A percentile compares a stretch with the other conserved stretches of the same genome.
These are phyloP conservation scores for Corythaixoides concolor DNA, from an alignment of 2,113 vertebrate species.

Conservation along the genomic window DNA sequence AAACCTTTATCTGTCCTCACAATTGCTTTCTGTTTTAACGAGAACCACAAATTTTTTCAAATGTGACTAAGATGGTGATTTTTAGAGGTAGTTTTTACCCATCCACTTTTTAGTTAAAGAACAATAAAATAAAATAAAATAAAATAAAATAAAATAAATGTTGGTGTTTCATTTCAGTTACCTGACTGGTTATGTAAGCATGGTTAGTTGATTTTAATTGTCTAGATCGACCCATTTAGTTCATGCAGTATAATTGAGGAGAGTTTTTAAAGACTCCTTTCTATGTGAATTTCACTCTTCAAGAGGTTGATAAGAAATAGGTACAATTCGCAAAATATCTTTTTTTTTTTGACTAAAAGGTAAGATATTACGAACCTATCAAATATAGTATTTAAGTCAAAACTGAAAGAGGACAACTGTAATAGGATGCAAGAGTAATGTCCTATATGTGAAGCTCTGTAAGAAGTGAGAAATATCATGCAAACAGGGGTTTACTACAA, in stretches of 20 bases:
- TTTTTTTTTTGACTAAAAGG: neutral
- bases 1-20: neutral
- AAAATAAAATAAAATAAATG: neutral
- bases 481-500: neutral
- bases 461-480: neutral
- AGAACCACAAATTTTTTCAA: neutral
- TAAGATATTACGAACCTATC: neutral
- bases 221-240: neutral
- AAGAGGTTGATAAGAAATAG: neutral
- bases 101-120: neutral
- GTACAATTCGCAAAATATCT: neutral
- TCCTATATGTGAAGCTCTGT: neutral
- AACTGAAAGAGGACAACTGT: neutral
- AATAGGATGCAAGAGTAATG: neutral
- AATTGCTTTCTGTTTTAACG: neutral
- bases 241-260: neutral
- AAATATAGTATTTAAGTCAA: neutral
- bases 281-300: neutral
- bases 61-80: neutral
- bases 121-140: too few relatives aligned
- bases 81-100: neutral
- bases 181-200: neutral
- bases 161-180: neutral
- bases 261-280: neutral
- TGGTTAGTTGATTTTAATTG: neutral